Percentiles rank a stretch among this genome's conserved stretches.
phyloP scores from a whole-genome alignment of 2,888 invertebrate species.

The Drosophila sordidula region DNA sequence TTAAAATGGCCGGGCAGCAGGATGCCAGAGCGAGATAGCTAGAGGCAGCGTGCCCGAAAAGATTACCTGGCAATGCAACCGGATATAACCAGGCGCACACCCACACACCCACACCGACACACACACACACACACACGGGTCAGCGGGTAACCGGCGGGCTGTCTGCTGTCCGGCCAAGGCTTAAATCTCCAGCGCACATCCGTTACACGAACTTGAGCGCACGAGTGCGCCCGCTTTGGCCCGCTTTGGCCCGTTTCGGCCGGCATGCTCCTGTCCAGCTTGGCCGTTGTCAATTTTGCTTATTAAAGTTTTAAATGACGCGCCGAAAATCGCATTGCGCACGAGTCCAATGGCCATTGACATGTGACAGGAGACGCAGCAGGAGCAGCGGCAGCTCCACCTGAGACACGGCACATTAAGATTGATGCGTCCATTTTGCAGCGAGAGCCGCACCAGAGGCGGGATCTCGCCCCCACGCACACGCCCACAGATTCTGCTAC shows the following conservation, averaged over 20 bases:
- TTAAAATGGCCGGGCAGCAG: conserved; percentile 68
- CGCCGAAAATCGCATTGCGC: conserved; percentile 75
- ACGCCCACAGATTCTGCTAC: conserved; percentile 15
- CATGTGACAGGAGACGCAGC: conserved; percentile 62
- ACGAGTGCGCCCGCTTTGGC: conserved; percentile 60
- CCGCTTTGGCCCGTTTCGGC: neutral
- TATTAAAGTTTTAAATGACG: conserved; percentile 79
- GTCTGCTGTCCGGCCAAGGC: conserved; percentile 54
- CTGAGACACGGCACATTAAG: conserved; percentile 74
- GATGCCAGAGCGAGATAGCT: conserved; percentile 37
- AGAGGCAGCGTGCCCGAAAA: conserved; percentile 42
- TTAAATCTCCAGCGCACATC: conserved; percentile 77
- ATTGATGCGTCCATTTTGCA: conserved; percentile 73
- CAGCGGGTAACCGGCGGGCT: neutral
- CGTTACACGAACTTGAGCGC: conserved; percentile 77
- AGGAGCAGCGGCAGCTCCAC: conserved; percentile 36
- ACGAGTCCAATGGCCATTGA: conserved; percentile 58
- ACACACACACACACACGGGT: neutral
- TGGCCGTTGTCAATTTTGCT: conserved; percentile 76
- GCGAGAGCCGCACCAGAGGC: conserved; percentile 32
- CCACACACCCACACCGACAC: conserved; percentile 14
- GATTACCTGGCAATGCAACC: conserved; percentile 80
- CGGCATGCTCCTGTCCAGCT: conserved; percentile 12
- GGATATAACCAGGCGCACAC: conserved; percentile 58
- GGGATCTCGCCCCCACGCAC: conserved; percentile 6